Evolutionary conservation across 2,113 vertebrate species (phyloP), one percentile per base, ranked within the genome.

Genomic region (Cynoglossus semilaevis): DNA sequence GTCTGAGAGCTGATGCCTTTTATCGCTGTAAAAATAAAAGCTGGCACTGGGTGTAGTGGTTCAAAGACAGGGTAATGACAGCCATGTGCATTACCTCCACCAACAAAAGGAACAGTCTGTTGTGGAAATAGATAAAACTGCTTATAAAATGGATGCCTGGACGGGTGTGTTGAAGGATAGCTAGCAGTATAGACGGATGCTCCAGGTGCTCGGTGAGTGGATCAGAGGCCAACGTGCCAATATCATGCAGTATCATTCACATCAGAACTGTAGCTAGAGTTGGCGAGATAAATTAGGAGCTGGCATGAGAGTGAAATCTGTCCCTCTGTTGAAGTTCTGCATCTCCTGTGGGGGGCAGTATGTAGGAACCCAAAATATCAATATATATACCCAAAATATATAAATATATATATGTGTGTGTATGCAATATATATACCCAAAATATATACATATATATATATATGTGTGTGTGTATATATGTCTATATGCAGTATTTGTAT

Each of bases 1-100:
- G 57, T 78, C 73, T 82, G 67, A 45, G 72, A 76, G 66, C 76
- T 51, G 69, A 58, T 79, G 81, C 73, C 51, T 72, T 80, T 76
- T 80, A 67, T 51, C 63, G 63, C 63, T 6, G 13, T 8, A 46
- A 50, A 83, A 72, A 29, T 29, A 29, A 63, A 64, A 67, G 53
- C 67, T 81, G 76, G 76, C 70, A 74, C 6, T 36, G 50, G 48
- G 69, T 42, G 47, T 55, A 51, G 50, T 41, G 52, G 61, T 67
- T 77, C 62, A 74, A 63, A 83, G 51, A 84, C 75, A 51, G 54
- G 55, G 52, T 64, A 22, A 16, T 29, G 67, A 63, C 60, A 61
- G 60, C 67, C 63, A 46, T 37, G 53, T 52, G 63, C 58, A 57
- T 57, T 56, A 70, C 70, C 66, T 72, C 67, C 45, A 56, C 46